Evolutionary conservation across 2,888 invertebrate genomes (phyloP).

Genomic region (Mayetiola destructor): DNA sequence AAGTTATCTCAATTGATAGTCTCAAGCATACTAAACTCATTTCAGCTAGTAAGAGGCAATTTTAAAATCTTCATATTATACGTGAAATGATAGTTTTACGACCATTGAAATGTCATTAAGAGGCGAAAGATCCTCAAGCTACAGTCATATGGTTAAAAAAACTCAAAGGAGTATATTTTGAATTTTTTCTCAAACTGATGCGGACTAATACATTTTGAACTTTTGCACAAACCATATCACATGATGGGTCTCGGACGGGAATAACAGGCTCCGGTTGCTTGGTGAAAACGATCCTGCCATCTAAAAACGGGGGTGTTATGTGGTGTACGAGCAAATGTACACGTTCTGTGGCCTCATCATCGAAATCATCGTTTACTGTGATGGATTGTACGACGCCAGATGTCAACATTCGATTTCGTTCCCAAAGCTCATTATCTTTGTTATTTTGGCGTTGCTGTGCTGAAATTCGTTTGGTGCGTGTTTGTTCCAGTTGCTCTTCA

Average conservation of each 20-base stretch:
- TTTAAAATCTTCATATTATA: too few species aligned
- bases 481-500: constrained; percentile 81
- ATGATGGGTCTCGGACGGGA: constrained; percentile 87
- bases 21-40: too few species aligned
- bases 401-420: constrained; percentile 92
- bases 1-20: too few species aligned
- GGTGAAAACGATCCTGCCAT: constrained; percentile 96
- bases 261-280: constrained; percentile 99
- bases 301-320: constrained; percentile 95
- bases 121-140: too few species aligned
- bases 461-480: constrained; percentile 81
- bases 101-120: too few species aligned
- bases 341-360: constrained; percentile 87
- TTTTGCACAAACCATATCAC: too few species aligned
- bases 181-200: too few species aligned
- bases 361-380: constrained; percentile 80
- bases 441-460: constrained; percentile 94
- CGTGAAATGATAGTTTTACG: too few species aligned
- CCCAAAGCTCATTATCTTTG: constrained; percentile 98
- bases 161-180: too few species aligned
- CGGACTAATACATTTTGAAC: too few species aligned
- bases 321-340: constrained; percentile 95
- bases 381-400: constrained; percentile 85
- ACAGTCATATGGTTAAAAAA: too few species aligned
- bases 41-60: too few species aligned